Base-by-base conservation (phyloP, 2,888 invertebrate genomes). In the Steinernema scapterisci region DNA sequence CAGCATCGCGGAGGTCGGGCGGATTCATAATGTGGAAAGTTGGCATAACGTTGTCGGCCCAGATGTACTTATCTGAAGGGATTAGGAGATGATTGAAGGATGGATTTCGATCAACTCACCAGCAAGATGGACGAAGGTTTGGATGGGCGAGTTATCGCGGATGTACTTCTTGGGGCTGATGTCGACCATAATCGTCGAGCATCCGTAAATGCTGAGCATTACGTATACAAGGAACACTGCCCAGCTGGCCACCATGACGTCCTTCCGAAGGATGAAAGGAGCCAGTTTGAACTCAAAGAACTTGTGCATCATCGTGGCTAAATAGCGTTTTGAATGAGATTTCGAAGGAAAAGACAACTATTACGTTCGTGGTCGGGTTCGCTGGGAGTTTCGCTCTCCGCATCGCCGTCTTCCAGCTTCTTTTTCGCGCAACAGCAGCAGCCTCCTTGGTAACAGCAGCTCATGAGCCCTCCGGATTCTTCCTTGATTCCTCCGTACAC, bases 31-130 rank as follows among this genome's bases (percentile, higher is more conserved):
- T 80, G 74, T 87, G 85, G 79, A 86, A 83, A 0, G 83, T 80
- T 19, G 86, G 86, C 85, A 86, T 85, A 31, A 86, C 86, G 75
- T 86, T 86, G 77, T 86, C 86, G 19, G 86, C 86, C 86, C 86
- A 86, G 71, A 86, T 86, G 77, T 86, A 86, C 70, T 86, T 86
- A 76, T 82, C 82, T 80, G 38, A 73, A 79, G 74, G 19, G 11
- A 70, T n/a, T 5, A 21, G 48, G 19, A 38, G 44, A 13, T n/a
- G n/a, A n/a, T n/a, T n/a, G n/a, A n/a, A n/a, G n/a, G n/a, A n/a
- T n/a, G n/a, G n/a, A n/a, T n/a, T n/a, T n/a, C n/a, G n/a, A n/a
- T n/a, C n/a, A n/a, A n/a, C n/a, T n/a, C 54, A 86, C 85, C 86
- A 46, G 86, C 86, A 31, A 86, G 76, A 54, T 81, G 79, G 21